Evolutionary conservation across 2,113 vertebrate species (phyloP), one percentile per base, ranked within the genome.

Genomic region (Melanerpes formicivorus): DNA sequence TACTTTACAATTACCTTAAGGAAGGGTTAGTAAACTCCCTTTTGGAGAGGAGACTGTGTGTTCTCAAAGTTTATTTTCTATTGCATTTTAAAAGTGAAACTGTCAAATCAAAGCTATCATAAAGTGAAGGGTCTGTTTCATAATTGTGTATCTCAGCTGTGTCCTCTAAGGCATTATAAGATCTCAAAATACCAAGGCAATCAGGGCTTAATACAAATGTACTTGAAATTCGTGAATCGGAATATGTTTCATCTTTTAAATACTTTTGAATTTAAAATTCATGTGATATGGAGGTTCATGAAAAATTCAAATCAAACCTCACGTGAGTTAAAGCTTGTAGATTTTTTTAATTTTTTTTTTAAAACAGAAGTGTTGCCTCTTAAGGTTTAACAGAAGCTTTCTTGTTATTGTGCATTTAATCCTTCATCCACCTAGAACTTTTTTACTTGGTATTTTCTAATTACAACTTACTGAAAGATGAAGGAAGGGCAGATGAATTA

Each of bases 1-100:
- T 99, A 92, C 97, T 99, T 91, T 99, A 99, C 93, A 99, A 97
- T 98, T 99, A 99, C 95, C 98, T 99, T 50, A 99, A 99, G 96
- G 99, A 99, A 92, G 99, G 99, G 99, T 99, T 52, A 98, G 99
- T 98, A 93, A 84, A 22, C 44, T 74, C 63, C 46, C 12, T 83
- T 78, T 26, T 55, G 32, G 11, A 58, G 30, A n/a, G 34, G 56
- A 48, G 25, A 26, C 18, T 63, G 15, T 60, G 12, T 87, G 88
- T 84, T 78, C 40, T 54, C 17, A 11, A 0, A 42, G 27, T 48
- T 70, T 88, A 11, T 77, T 75, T 85, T 90, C 23, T 66, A 3
- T 81, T 83, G 19, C 25, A 12, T 84, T 67, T 87, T 55, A 90
- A 90, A 60, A 56, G 14, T 71, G 44, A 86, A 81, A 55, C 50